phyloP scores from a whole-genome alignment of 1,140 invertebrate genomes.

The Ptiloglossa arizonensis region DNA sequence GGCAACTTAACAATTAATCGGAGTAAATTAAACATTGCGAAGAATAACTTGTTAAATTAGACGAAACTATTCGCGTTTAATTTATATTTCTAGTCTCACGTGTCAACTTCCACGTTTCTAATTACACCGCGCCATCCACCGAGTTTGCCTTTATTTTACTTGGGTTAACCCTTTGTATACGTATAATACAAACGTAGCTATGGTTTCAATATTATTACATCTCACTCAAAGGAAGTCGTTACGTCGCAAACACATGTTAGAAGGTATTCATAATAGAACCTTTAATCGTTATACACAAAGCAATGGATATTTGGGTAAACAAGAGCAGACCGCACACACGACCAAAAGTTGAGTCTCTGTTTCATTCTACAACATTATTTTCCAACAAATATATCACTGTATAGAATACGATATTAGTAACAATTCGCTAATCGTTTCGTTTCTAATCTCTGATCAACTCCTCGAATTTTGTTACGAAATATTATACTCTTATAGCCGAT shows the following conservation, averaged over 20 bases:
- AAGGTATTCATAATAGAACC: background rate
- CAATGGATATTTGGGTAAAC: slow-evolving; percentile 13
- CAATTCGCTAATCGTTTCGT: background rate
- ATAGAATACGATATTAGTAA: background rate
- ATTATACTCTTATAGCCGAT: no score
- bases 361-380: background rate
- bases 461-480: no score
- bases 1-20: no score
- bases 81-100: background rate
- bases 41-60: no score
- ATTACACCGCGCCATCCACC: no score
- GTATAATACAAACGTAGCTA: background rate
- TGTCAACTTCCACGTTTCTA: background rate
- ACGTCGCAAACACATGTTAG: background rate
- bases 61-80: background rate
- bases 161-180: background rate
- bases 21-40: no score
- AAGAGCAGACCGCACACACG: background rate
- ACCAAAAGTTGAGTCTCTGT: slow-evolving; percentile 14
- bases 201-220: background rate
- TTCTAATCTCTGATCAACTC: background rate
- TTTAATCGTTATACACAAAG: slow-evolving; percentile 25
- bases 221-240: background rate
- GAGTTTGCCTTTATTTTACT: background rate
- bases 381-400: background rate